Conservation (phyloP, 2,113 vertebrate species). For the Lycocorax pyrrhopterus region DNA sequence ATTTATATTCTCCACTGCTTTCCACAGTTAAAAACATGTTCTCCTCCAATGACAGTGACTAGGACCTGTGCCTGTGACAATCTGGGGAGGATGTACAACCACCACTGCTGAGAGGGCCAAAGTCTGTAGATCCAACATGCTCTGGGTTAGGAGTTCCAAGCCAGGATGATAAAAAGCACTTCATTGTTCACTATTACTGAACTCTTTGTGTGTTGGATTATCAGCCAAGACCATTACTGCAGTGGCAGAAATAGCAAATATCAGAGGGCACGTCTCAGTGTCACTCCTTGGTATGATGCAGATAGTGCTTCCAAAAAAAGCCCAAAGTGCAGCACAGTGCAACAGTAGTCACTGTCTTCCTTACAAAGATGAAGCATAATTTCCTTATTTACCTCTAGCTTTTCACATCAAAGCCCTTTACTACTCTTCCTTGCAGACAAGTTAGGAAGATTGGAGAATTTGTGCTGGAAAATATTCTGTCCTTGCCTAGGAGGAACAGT, state of each 20-base stretch:
- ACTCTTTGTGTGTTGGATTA: not conserved
- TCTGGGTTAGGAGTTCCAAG: not conserved
- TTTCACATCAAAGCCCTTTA: not conserved
- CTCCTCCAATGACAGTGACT: not conserved
- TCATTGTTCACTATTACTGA: not conserved
- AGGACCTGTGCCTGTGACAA: not conserved
- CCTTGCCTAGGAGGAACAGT: not conserved
- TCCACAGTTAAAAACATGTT: not conserved
- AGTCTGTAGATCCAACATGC: not conserved
- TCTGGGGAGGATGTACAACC: not conserved
- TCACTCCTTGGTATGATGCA: not conserved
- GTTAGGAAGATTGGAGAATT: not conserved
- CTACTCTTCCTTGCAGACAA: not conserved
- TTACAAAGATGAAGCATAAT: not conserved
- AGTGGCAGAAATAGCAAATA: not conserved
- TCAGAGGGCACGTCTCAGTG: not conserved
- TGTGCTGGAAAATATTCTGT: not conserved
- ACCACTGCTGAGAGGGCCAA: not conserved
- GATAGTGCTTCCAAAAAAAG: not conserved
- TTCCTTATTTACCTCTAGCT: not conserved
- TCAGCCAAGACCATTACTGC: not conserved
- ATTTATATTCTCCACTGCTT: not conserved
- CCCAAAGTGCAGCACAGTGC: not conserved
- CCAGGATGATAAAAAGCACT: not conserved
- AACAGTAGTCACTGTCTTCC: not conserved